phyloP scores from a whole-genome alignment of 2,113 vertebrate species.

The Turdus rufiventris region DNA sequence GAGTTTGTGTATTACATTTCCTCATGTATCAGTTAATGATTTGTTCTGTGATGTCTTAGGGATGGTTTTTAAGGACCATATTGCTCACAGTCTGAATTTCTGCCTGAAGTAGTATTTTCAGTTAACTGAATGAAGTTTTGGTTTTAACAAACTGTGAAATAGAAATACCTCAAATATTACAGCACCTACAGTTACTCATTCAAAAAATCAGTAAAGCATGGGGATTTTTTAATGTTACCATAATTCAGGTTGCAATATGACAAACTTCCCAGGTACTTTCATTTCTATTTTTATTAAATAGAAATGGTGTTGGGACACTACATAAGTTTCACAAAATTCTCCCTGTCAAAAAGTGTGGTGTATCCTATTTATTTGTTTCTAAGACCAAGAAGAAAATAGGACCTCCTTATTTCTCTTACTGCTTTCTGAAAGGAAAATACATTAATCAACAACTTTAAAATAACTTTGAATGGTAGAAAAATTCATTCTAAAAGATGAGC shows the following conservation, averaged over 20 bases:
- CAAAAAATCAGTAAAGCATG: neutral
- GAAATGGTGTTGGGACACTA: neutral
- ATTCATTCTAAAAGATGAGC: neutral
- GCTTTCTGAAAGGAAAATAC: neutral
- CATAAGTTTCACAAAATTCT: neutral
- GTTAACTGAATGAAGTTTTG: neutral
- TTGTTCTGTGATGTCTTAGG: neutral
- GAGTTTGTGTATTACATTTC: neutral
- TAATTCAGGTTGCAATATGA: neutral
- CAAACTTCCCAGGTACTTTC: neutral
- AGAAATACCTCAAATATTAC: neutral
- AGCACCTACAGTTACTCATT: neutral
- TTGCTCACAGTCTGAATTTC: neutral
- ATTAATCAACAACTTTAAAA: neutral
- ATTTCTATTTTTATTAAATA: neutral
- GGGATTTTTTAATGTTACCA: neutral
- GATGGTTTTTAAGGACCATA: neutral
- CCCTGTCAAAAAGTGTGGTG: neutral
- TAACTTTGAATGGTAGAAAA: neutral
- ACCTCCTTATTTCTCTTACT: neutral
- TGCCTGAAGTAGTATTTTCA: neutral
- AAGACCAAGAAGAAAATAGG: neutral
- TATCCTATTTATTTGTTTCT: neutral
- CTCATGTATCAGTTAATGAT: fast-evolving
- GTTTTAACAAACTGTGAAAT: neutral